These are phyloP conservation scores for Gastrophryne carolinensis DNA, from an alignment of 2,797 vertebrate genomes.

Conservation along the genomic window DNA sequence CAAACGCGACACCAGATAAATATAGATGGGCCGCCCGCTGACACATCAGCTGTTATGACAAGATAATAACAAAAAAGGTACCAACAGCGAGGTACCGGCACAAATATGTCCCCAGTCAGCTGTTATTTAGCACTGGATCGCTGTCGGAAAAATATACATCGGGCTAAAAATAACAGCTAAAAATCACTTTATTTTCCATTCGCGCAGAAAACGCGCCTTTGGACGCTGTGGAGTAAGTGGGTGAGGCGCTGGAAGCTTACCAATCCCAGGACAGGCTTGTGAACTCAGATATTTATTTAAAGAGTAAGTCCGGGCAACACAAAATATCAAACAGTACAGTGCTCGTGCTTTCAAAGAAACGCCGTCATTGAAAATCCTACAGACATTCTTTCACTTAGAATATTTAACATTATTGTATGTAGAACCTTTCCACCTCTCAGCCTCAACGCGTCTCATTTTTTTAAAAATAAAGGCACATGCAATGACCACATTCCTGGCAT, in stretches of 20 bases:
- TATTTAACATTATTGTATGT: too few relatives aligned
- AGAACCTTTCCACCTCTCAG: too few relatives aligned
- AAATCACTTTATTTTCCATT: conserved; percentile 28
- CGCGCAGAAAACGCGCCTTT: neutral
- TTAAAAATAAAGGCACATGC: too few relatives aligned
- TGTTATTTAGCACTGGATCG: neutral
- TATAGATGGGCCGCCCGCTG: conserved; percentile 9
- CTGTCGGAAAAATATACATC: conserved; percentile 26
- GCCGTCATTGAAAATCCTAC: too few relatives aligned
- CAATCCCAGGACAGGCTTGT: neutral
- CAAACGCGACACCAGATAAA: conserved; percentile 10
- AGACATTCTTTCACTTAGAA: too few relatives aligned
- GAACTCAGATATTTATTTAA: neutral
- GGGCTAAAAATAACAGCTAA: conserved; percentile 34
- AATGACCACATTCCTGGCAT: too few relatives aligned
- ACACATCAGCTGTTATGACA: conserved; percentile 30
- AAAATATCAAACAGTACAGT: too few relatives aligned
- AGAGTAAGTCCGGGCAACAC: too few relatives aligned
- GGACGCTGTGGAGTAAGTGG: neutral
- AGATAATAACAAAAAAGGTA: conserved; percentile 21
- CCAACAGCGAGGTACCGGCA: neutral
- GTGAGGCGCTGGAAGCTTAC: neutral
- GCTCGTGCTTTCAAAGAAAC: too few relatives aligned
- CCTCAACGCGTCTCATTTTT: too few relatives aligned
- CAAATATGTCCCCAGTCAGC: conserved; percentile 25